Percentiles rank a stretch among this genome's conserved stretches.
Conservation (phyloP, 2,888 invertebrate species). For the Adelognathus sp. region DNA sequence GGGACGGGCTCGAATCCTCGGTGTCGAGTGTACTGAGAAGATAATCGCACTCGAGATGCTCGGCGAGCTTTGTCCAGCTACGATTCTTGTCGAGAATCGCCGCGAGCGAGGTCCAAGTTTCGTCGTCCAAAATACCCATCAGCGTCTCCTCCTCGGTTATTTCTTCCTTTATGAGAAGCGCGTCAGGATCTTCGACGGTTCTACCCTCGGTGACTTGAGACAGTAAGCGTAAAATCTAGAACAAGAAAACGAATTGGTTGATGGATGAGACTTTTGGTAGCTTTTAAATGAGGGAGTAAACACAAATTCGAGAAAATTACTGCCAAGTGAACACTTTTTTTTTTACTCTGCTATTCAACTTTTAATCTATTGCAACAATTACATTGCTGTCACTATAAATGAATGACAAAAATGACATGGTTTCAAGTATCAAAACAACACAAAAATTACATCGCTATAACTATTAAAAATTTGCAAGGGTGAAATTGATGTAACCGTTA, state of each 20-base stretch:
- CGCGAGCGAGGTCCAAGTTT: constrained; percentile 81
- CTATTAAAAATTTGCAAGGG: too few relatives aligned
- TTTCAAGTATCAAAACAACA: too few relatives aligned
- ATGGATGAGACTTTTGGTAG: constrained; percentile 68
- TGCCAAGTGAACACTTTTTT: too few relatives aligned
- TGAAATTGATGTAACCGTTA: too few relatives aligned
- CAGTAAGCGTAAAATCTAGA: constrained; percentile 68
- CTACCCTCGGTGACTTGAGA: constrained; percentile 31
- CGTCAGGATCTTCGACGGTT: constrained; percentile 48
- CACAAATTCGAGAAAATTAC: background rate
- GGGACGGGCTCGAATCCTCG: constrained; percentile 82
- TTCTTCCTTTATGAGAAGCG: constrained; percentile 66
- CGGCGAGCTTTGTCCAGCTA: constrained; percentile 85
- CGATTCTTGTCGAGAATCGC: constrained; percentile 83
- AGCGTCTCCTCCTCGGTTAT: constrained; percentile 67
- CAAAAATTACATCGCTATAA: too few relatives aligned
- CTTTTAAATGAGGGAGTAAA: constrained; percentile 55
- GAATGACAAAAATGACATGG: too few relatives aligned
- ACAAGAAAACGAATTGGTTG: constrained; percentile 27
- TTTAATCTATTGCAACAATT: too few relatives aligned
- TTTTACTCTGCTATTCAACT: too few relatives aligned
- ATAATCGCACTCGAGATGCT: constrained; percentile 82
- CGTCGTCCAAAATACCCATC: constrained; percentile 71
- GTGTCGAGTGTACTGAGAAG: constrained; percentile 82
- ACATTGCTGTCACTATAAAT: too few relatives aligned